Conservation (phyloP, 1,140 invertebrate genomes). For the Drosophila ambigua region DNA sequence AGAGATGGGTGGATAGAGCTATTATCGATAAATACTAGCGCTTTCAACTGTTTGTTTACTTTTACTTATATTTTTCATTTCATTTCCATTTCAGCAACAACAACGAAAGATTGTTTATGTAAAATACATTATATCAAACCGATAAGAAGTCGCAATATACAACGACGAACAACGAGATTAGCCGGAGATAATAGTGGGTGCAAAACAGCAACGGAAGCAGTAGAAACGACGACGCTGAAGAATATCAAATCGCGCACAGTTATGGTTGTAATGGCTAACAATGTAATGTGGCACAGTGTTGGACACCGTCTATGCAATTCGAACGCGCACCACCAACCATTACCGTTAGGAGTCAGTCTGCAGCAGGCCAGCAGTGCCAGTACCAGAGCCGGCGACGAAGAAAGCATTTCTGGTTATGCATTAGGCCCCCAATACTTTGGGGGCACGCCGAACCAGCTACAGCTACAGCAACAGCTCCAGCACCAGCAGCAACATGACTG, state of each 20-base stretch:
- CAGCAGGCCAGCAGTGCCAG: constrained; percentile 46
- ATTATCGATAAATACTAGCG: constrained; percentile 12
- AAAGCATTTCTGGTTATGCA: constrained; percentile 73
- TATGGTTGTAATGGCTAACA: constrained; percentile 84
- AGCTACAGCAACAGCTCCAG: constrained; percentile 47
- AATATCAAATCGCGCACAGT: constrained; percentile 56
- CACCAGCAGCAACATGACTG: constrained; percentile 57
- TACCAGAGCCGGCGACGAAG: constrained; percentile 54
- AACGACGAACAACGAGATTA: constrained; percentile 50
- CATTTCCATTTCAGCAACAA: constrained; percentile 8
- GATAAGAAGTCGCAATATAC: constrained; percentile 46
- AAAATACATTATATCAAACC: constrained; percentile 37
- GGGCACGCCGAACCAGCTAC: constrained; percentile 68
- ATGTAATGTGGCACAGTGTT: constrained; percentile 83
- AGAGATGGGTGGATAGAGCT: constrained; percentile 9
- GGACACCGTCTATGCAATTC: constrained; percentile 77
- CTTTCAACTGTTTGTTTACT: not conserved
- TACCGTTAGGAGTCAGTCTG: constrained; percentile 45
- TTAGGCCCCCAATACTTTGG: constrained; percentile 83
- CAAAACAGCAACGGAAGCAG: constrained; percentile 23
- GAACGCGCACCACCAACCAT: constrained; percentile 60
- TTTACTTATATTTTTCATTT: too few species aligned
- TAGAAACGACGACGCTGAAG: constrained; percentile 24
- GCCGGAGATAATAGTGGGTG: constrained; percentile 19
- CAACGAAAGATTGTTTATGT: constrained; percentile 31